Conservation (phyloP, 2,113 vertebrate species). For the Gymnarchus niloticus region DNA sequence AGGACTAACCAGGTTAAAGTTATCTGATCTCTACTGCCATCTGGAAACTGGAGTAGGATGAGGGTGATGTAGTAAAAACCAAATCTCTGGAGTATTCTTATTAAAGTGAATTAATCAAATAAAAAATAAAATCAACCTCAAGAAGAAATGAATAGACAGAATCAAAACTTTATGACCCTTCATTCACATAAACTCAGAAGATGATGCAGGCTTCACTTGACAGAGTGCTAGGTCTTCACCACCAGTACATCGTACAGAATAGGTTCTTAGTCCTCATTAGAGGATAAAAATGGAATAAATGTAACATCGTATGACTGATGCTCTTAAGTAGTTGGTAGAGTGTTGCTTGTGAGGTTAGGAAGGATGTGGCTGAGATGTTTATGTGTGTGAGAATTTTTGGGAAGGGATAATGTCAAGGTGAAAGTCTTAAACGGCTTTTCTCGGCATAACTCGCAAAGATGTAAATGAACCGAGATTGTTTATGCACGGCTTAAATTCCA, state of each 20-base stretch:
- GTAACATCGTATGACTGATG: background rate
- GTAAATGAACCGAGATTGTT: slow-evolving; percentile 43
- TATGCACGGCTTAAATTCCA: slow-evolving; percentile 49
- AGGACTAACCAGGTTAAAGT: background rate
- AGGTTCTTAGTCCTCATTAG: background rate
- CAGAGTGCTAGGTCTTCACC: too few relatives aligned
- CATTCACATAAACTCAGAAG: background rate
- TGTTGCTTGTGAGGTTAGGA: slow-evolving; percentile 25
- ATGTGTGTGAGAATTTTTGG: background rate
- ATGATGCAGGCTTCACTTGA: background rate
- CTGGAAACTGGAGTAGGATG: background rate
- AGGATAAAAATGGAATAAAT: background rate
- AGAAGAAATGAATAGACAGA: too few relatives aligned
- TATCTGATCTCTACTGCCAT: background rate
- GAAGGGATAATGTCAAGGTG: background rate
- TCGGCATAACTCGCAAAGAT: slow-evolving; percentile 41
- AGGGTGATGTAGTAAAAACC: background rate
- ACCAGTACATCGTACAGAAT: too few relatives aligned
- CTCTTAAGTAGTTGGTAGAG: background rate
- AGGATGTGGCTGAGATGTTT: slow-evolving; percentile 20
- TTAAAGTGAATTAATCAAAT: too few relatives aligned
- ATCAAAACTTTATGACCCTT: too few relatives aligned
- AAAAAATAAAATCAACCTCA: too few relatives aligned
- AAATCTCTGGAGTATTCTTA: background rate
- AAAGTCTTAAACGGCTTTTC: slow-evolving; percentile 30